Percentiles rank a stretch among this genome's conserved stretches.
Conservation (phyloP, 2,797 vertebrate species). For the Helostoma temminkii region DNA sequence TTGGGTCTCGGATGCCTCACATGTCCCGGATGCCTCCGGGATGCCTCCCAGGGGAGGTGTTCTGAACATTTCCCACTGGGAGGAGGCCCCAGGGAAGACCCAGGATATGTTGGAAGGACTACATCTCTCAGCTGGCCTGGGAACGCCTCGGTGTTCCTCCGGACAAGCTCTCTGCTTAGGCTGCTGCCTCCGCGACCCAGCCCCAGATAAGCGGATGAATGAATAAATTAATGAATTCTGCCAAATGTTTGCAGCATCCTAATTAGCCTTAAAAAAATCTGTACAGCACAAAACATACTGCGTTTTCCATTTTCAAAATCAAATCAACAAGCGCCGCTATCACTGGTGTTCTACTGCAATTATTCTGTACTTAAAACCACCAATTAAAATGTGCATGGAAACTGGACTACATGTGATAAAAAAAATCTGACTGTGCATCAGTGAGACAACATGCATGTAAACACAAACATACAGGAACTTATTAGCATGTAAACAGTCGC, state of each 20-base stretch:
- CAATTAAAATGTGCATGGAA: constrained; percentile 6
- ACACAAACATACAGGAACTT: constrained; percentile 55
- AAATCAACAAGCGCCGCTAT: not conserved
- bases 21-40: no score
- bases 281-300: not conserved
- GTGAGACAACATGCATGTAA: constrained; percentile 45
- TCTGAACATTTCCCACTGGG: no score
- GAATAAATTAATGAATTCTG: no score
- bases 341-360: not conserved
- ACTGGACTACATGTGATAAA: not conserved
- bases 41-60: no score
- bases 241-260: not conserved
- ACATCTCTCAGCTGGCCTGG: no score
- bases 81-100: no score
- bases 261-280: not conserved
- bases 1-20: no score
- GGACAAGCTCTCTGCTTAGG: no score
- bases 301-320: not conserved
- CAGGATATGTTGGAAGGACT: no score
- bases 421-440: not conserved
- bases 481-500: constrained; percentile 47
- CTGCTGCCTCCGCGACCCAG: no score
- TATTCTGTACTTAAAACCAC: not conserved
- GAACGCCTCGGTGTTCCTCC: no score
- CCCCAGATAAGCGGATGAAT: no score